phyloP scores from a whole-genome alignment of 1,140 invertebrate genomes.

The Penaeus vannamei region DNA sequence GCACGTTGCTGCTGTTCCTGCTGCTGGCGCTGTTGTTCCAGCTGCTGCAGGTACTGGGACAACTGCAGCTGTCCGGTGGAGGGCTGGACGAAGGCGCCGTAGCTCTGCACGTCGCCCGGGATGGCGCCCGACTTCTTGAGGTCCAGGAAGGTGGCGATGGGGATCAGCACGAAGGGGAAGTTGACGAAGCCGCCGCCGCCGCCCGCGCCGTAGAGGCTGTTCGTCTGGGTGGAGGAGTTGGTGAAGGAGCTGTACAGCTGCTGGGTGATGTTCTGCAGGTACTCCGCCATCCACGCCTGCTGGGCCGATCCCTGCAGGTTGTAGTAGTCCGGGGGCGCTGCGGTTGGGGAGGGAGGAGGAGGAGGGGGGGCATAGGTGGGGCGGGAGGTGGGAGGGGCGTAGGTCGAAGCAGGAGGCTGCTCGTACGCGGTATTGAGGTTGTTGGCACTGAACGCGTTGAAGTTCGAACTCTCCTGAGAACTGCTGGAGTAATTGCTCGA shows the following conservation, averaged over 20 bases:
- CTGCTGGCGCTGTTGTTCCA: slow-evolving; percentile 45
- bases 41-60: slow-evolving; percentile 16
- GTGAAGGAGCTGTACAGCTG: slow-evolving; percentile 55
- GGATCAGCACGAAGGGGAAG: slow-evolving; percentile 56
- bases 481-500: too few relatives aligned
- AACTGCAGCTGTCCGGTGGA: slow-evolving; percentile 18
- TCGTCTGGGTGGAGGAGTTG: slow-evolving; percentile 44
- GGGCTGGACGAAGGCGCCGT: slow-evolving; percentile 53
- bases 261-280: slow-evolving; percentile 56
- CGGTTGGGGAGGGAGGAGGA: too few relatives aligned
- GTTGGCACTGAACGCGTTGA: too few relatives aligned
- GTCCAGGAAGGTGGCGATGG: slow-evolving; percentile 57
- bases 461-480: too few relatives aligned
- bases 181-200: slow-evolving; percentile 40
- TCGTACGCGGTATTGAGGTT: too few relatives aligned
- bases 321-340: too few relatives aligned
- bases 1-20: slow-evolving; percentile 9
- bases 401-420: too few relatives aligned
- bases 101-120: slow-evolving; percentile 53
- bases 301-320: slow-evolving; percentile 13
- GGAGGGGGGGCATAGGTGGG: too few relatives aligned
- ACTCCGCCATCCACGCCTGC: slow-evolving; percentile 49
- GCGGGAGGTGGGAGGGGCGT: too few relatives aligned
- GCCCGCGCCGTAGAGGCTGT: neutral
- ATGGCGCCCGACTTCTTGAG: slow-evolving; percentile 54